phyloP scores from a whole-genome alignment of 2,888 invertebrate species.

The Mactromeris polynyma region DNA sequence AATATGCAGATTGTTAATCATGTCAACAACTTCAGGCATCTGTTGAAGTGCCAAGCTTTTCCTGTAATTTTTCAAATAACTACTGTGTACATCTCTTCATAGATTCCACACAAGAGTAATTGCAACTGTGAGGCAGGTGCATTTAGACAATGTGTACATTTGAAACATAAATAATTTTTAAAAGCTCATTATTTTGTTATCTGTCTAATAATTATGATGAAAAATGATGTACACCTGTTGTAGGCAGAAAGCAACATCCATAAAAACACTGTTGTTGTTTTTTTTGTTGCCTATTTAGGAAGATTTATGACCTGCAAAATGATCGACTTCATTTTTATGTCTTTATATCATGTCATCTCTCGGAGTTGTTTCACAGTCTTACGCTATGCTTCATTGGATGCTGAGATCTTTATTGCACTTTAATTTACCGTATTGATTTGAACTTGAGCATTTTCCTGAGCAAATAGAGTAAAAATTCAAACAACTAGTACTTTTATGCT shows the following conservation, averaged over 20 bases:
- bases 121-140: neutral
- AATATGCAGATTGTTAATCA: neutral
- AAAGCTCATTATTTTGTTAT: neutral
- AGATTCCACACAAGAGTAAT: neutral
- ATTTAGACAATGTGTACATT: slow-evolving; percentile 10
- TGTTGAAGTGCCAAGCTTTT: neutral
- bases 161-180: neutral
- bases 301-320: slow-evolving; percentile 6
- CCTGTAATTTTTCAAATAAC: neutral
- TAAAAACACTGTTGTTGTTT: neutral
- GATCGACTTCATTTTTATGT: neutral
- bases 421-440: too few relatives aligned
- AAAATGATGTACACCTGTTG: slow-evolving; percentile 11
- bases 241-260: neutral
- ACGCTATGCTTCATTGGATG: too few relatives aligned
- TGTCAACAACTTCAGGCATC: neutral
- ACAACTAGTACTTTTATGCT: too few relatives aligned
- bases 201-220: neutral
- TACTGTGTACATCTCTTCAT: neutral
- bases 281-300: slow-evolving; percentile 4
- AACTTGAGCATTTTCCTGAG: too few relatives aligned
- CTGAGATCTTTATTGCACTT: too few relatives aligned
- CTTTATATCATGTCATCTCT: too few relatives aligned
- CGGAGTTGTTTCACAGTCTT: too few relatives aligned
- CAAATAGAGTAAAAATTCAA: too few relatives aligned